Conservation (phyloP, 2,113 vertebrate species). For the Cryptomyrus ogoouensis region DNA sequence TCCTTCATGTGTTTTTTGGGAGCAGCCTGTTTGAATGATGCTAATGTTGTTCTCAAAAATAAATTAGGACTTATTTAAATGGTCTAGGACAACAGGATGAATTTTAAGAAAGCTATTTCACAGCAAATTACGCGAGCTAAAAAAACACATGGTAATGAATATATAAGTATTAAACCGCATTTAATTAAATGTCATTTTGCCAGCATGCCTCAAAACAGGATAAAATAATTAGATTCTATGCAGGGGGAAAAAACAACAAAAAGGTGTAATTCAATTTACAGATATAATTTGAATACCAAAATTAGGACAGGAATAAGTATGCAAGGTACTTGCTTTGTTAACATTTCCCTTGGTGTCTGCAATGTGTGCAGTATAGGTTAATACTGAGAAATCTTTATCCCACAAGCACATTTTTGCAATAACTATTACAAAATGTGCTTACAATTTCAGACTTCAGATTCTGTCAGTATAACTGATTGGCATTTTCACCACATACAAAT, state of each 20-base stretch:
- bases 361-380: background rate
- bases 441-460: background rate
- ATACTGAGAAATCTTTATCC: background rate
- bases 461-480: background rate
- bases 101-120: constrained; percentile 6
- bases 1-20: background rate
- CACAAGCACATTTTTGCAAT: background rate
- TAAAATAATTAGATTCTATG: constrained; percentile 8
- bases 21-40: background rate
- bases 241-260: background rate
- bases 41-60: background rate
- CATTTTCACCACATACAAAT: background rate
- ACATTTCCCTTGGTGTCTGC: constrained; percentile 1
- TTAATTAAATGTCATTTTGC: background rate
- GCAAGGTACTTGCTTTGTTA: background rate
- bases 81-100: background rate
- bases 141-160: background rate
- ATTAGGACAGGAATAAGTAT: background rate
- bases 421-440: background rate
- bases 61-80: background rate
- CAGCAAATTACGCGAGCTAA: background rate
- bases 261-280: constrained; percentile 1
- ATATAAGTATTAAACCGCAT: background rate
- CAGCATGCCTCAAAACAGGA: background rate
- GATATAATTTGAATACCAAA: background rate